Evolutionary conservation across 2,797 vertebrate genomes (phyloP).

Genomic region (Onychomys leucogaster): DNA sequence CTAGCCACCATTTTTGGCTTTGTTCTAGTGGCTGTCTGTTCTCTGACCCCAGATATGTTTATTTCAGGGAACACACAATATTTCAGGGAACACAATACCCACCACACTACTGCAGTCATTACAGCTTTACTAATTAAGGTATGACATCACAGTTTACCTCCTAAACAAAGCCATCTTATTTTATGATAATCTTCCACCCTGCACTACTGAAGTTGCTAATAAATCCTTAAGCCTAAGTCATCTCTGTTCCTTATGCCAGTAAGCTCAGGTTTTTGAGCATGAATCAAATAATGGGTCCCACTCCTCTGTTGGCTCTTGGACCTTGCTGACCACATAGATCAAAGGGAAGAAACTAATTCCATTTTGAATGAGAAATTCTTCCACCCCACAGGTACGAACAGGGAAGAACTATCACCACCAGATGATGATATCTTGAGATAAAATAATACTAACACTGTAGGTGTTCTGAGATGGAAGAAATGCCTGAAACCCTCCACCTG

Average conservation of each 20-base stretch:
- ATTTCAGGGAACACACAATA: no score
- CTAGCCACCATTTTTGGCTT: no score
- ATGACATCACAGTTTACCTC: not conserved
- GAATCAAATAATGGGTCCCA: not conserved
- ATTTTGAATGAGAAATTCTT: not conserved
- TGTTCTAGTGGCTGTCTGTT: no score
- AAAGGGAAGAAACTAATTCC: constrained; percentile 13
- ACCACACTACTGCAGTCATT: no score
- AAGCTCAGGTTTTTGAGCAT: not conserved
- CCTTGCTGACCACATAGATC: not conserved
- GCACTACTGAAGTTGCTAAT: not conserved
- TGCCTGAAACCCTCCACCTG: rapidly evolving
- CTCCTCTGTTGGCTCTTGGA: not conserved
- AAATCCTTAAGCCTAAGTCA: not conserved
- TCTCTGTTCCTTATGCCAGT: not conserved
- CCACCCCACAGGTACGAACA: not conserved
- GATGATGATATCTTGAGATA: not conserved
- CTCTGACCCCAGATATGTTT: no score
- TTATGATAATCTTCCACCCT: not conserved
- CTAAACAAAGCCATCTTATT: not conserved
- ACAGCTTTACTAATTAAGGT: not conserved
- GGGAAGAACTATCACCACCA: not conserved
- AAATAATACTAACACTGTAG: not conserved
- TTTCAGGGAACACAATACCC: no score
- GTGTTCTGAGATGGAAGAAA: not conserved